Evolutionary conservation across 2,113 vertebrate genomes (phyloP), one percentile per base, ranked within the genome.

Genomic region (Callopanchax toddi): DNA sequence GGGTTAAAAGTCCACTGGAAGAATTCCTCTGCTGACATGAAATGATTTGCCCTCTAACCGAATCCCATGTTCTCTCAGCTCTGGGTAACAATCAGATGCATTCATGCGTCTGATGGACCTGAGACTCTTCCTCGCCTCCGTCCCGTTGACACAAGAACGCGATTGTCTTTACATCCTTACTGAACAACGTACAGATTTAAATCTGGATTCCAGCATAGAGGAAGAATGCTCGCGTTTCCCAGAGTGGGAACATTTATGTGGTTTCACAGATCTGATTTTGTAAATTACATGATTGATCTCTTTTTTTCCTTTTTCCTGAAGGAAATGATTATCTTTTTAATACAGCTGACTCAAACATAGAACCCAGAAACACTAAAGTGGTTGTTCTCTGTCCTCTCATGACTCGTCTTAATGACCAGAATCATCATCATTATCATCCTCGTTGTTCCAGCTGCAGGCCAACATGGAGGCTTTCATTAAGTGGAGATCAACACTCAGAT

Each of bases 41-140:
- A 69, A 85, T 74, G n/a, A 81, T 85, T 81, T 78, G 63, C 74
- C 59, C 64, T 63, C 74, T 83, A 89, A 89, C 58, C 84, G 70
- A 85, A 84, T 91, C 84, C 63, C 34, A 64, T 62, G 71, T 76
- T 89, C 79, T 73, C 37, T 60, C 55, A 20, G 59, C 39, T 62
- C 34, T 13, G 1, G 16, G 48, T 58, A 68, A 86, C 81, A 84
- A 74, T 57, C 1, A 2, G 21, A 18, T 21, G 32, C 60, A 76
- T 89, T 90, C 81, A 86, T 71, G 15, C 6, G 7, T 26, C 18
- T 34, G 17, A 6, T 48, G 1, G 11, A 57, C 55, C 45, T 52
- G 12, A 10, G 36, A 78, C 18, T 17, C 12, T 32, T 18, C 25
- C 16, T 17, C 53, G 1, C 51, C n/a, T 13, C 56, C 11, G 0